phyloP scores from a whole-genome alignment of 2,888 invertebrate genomes.

The Ethmia dodecea region DNA sequence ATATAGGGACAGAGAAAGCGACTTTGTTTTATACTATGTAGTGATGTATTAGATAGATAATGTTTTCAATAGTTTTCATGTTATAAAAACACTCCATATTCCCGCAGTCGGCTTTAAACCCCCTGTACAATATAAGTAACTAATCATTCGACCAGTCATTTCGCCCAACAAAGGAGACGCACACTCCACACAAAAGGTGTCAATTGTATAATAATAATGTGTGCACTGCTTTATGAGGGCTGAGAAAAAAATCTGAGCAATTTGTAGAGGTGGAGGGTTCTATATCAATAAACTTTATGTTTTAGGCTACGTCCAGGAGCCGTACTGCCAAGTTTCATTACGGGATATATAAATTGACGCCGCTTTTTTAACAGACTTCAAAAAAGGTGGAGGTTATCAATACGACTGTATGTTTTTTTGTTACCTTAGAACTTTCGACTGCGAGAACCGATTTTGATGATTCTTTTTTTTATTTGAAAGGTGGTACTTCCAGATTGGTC shows the following conservation, averaged over 20 bases:
- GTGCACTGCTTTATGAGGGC: conserved; percentile 22
- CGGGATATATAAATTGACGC: too few species aligned
- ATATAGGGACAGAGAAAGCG: background rate
- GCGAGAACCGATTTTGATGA: too few species aligned
- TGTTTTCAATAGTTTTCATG: background rate
- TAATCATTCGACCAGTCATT: conserved; percentile 22
- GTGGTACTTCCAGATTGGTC: too few species aligned
- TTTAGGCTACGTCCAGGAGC: too few species aligned
- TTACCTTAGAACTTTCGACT: too few species aligned
- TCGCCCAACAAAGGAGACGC: conserved; percentile 22
- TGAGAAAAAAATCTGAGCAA: conserved; percentile 2
- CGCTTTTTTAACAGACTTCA: too few species aligned
- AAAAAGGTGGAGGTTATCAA: too few species aligned
- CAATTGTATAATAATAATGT: conserved; percentile 31
- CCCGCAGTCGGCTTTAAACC: conserved; percentile 12
- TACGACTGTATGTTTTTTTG: too few species aligned
- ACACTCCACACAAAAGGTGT: conserved; percentile 34
- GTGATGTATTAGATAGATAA: background rate
- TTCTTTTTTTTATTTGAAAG: too few species aligned
- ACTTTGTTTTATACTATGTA: background rate
- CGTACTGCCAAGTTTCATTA: too few species aligned
- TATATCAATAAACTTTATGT: too few species aligned
- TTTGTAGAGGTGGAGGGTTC: too few species aligned
- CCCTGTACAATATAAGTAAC: conserved; percentile 15
- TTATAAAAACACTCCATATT: background rate